Base-by-base conservation (phyloP, 2,797 vertebrate species). In the Micromesistius poutassou region DNA sequence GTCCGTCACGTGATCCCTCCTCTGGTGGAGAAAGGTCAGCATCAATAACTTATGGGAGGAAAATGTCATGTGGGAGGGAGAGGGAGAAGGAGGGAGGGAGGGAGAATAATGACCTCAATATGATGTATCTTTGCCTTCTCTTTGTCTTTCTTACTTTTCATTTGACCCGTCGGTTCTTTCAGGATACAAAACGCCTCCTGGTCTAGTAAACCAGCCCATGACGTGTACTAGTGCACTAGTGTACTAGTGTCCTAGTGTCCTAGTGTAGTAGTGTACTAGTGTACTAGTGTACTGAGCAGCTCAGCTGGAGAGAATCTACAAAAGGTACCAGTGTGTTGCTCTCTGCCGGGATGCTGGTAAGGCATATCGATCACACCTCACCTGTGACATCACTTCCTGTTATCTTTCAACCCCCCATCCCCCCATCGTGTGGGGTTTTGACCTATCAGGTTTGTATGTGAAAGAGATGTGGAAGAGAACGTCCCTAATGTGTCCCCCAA, bases 11-110 rank as follows among this genome's bases (percentile, higher is more conserved):
- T 89, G 90, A 90, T 92, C 91, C 91, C 94, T 91, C 91, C 93
- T 93, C 88, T 93, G 88, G 94, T 90, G 93, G 89, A 87, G 89
- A 95, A 98, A 97, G 95, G 95, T 97, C 94, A 91, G 85, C 89
- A 79, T 97, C 88, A 95, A 96, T 96, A 91, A 94, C 96, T 91
- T 94, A 96, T 95, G 93, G 91, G 82, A 85, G 89, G 85, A 89
- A 96, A 95, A 94, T 96, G 96, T 95, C 96, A 94, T 12, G 74
- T 90, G 88, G 78, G 86, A 74, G 68, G 82, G 85, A 86, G 89
- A 90, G 83, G 86, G 86, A 76, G 84, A 86, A 83, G 88, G 84
- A 38, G 77, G 76, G 78, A 79, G 79, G 71, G 55, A 62, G 25
- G 6, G n/a, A 62, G 9, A 62, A 62, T 62, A 62, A n/a, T 62